Percentiles rank a stretch among this genome's conserved stretches.
phyloP scores from a whole-genome alignment of 1,140 invertebrate genomes.

The Calephelis virginiensis region DNA sequence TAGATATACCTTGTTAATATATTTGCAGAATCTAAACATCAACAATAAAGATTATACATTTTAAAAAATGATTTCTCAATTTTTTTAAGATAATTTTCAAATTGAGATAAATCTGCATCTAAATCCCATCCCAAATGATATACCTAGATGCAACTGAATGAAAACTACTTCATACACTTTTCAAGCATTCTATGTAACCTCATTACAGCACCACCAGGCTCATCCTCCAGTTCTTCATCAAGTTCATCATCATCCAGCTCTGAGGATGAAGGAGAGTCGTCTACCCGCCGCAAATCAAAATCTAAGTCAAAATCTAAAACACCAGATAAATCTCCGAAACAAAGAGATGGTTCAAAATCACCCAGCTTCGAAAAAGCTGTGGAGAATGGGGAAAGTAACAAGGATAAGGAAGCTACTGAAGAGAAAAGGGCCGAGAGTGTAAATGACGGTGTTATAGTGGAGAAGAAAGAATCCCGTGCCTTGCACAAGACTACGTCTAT shows the following conservation, averaged over 20 bases:
- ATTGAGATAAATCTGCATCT: too few relatives aligned
- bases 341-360: conserved; percentile 54
- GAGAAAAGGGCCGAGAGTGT: conserved; percentile 14
- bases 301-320: conserved; percentile 64
- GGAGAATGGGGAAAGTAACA: conserved; percentile 62
- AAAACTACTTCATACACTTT: too few relatives aligned
- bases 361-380: conserved; percentile 50
- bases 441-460: conserved; percentile 46
- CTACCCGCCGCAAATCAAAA: conserved; percentile 58
- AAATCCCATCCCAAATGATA: too few relatives aligned
- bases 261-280: conserved; percentile 61
- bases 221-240: conserved; percentile 68
- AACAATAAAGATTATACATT: too few relatives aligned
- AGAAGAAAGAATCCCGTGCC: conserved; percentile 83
- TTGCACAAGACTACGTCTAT: conserved; percentile 98
- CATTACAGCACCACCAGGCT: conserved; percentile 64
- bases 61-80: too few relatives aligned
- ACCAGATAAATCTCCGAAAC: conserved; percentile 59
- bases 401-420: conserved; percentile 56
- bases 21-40: too few relatives aligned
- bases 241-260: conserved; percentile 69
- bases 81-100: too few relatives aligned
- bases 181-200: conserved; percentile 3
- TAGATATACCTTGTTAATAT: too few relatives aligned
- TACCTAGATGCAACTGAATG: too few relatives aligned